phyloP scores from a whole-genome alignment of 2,888 invertebrate genomes.

The Carcina quercana region DNA sequence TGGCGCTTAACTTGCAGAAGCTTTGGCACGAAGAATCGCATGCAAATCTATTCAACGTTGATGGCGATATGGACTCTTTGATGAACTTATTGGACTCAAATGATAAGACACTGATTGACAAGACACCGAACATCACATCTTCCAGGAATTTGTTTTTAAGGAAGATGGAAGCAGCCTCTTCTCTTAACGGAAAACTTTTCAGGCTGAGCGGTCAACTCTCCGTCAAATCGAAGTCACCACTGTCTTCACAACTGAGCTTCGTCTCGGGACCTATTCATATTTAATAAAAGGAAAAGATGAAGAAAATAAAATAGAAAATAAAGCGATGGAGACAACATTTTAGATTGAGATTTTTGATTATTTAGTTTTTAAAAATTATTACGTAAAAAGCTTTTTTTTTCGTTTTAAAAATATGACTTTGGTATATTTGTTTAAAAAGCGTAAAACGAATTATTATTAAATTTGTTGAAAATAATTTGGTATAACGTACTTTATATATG shows the following conservation, averaged over 20 bases:
- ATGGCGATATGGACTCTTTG: constrained; percentile 54
- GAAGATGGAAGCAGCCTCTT: constrained; percentile 63
- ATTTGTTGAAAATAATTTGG: no score
- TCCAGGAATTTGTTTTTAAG: constrained; percentile 55
- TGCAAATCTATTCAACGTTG: constrained; percentile 49
- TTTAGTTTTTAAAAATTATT: no score
- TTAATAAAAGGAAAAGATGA: background rate
- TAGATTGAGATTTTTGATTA: no score
- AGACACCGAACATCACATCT: constrained; percentile 44
- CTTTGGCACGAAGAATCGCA: constrained; percentile 68
- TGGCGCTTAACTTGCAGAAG: constrained; percentile 76
- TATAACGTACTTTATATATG: no score
- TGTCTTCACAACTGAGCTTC: constrained; percentile 39
- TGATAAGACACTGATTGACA: constrained; percentile 56
- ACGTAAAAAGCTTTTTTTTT: no score
- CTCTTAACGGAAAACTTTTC: constrained; percentile 53
- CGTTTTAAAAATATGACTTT: no score
- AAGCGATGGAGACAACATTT: no score
- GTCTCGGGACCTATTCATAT: constrained; percentile 18
- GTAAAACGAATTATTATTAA: no score
- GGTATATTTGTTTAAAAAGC: no score
- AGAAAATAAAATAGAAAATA: background rate
- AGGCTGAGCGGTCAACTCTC: constrained; percentile 51
- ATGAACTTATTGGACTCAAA: constrained; percentile 55
- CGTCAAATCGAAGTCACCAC: constrained; percentile 37